phyloP scores from a whole-genome alignment of 2,888 invertebrate species.

The Drosophila mimica region DNA sequence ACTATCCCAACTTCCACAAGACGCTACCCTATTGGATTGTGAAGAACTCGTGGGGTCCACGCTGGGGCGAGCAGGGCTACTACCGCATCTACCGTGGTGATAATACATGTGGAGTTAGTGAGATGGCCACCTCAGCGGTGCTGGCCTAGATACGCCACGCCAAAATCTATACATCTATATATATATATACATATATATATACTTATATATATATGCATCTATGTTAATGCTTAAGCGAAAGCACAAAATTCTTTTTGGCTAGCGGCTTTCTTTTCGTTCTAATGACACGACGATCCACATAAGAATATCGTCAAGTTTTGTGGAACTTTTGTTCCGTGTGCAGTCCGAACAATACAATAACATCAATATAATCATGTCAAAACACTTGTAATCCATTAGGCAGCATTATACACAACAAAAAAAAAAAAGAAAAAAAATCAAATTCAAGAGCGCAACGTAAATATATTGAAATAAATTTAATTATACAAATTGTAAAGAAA shows the following conservation, averaged over 20 bases:
- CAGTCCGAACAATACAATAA: constrained; percentile 9
- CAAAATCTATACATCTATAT: constrained; percentile 26
- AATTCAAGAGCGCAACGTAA: constrained; percentile 36
- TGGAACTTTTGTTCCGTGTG: constrained; percentile 41
- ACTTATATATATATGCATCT: constrained; percentile 40
- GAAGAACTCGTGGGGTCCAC: constrained; percentile 97
- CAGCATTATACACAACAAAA: constrained; percentile 38
- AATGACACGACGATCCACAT: constrained; percentile 28
- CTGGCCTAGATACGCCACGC: constrained; percentile 80
- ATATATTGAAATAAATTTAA: constrained; percentile 61
- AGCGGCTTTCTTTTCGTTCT: constrained; percentile 36
- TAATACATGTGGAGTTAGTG: constrained; percentile 96
- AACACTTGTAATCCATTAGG: constrained; percentile 58
- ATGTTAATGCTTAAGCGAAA: constrained; percentile 55
- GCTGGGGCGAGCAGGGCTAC: constrained; percentile 98
- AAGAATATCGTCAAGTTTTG: constrained; percentile 31
- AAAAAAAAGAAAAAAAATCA: constrained; percentile 14
- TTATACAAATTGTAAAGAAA: constrained; percentile 61
- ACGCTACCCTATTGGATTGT: constrained; percentile 95
- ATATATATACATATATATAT: constrained; percentile 36
- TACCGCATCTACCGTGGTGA: constrained; percentile 97
- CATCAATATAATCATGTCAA: constrained; percentile 48
- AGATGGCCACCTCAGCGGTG: constrained; percentile 95
- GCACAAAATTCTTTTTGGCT: constrained; percentile 38
- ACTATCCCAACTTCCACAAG: constrained; percentile 92